Conservation (phyloP, 2,797 vertebrate species). For the Otolemur crassicaudatus region DNA sequence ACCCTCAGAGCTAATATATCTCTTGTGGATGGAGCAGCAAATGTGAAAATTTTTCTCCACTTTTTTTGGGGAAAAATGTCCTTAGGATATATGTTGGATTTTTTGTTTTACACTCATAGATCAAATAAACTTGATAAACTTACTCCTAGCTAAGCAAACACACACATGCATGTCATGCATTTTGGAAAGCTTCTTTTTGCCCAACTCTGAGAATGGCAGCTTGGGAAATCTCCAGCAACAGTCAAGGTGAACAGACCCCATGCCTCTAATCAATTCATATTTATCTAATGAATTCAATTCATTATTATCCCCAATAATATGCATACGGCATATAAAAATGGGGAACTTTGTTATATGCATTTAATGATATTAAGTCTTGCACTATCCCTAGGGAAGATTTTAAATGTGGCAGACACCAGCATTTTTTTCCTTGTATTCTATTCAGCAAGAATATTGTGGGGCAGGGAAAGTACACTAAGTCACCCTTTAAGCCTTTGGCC, state of each 20-base stretch:
- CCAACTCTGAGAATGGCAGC: not conserved
- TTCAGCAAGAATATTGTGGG: not conserved
- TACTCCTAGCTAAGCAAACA: not conserved
- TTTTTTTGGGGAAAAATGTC: constrained; percentile 14
- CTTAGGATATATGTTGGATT: not conserved
- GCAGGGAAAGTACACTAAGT: not conserved
- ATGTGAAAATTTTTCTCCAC: constrained; percentile 43
- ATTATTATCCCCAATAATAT: not conserved
- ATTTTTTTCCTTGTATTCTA: not conserved
- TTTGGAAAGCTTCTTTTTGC: constrained; percentile 41
- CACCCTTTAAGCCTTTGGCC: constrained; percentile 9
- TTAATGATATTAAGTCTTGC: constrained; percentile 2
- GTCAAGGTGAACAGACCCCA: not conserved
- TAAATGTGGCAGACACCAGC: not conserved
- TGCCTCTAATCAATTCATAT: not conserved
- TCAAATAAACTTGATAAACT: not conserved
- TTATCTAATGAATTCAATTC: not conserved
- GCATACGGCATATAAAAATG: not conserved
- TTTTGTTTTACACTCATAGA: constrained; percentile 12
- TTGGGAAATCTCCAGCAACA: constrained; percentile 13
- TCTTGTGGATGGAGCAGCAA: constrained; percentile 8
- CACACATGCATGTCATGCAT: not conserved
- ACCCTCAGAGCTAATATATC: not conserved
- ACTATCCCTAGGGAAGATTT: not conserved
- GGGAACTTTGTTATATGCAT: not conserved